Conservation (phyloP, 2,113 vertebrate species). For the Pelvicachromis taeniatus region DNA sequence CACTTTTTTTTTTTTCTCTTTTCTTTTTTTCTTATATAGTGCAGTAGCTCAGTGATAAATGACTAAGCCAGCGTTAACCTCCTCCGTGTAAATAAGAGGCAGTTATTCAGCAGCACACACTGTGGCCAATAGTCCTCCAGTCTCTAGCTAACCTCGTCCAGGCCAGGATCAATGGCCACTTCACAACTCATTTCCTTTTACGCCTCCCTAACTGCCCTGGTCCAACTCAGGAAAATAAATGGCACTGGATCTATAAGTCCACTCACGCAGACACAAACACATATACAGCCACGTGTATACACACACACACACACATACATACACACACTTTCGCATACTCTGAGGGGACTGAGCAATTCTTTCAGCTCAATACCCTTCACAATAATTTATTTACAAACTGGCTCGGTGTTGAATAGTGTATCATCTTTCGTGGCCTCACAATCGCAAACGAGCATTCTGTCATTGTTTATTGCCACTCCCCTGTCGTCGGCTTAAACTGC, state of each 20-base stretch:
- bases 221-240: slow-evolving; percentile 72
- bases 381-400: slow-evolving; percentile 61
- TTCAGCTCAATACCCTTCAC: slow-evolving; percentile 57
- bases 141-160: slow-evolving; percentile 34
- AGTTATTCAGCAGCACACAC: slow-evolving; percentile 41
- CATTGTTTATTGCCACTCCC: slow-evolving; percentile 72
- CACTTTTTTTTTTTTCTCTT: not conserved
- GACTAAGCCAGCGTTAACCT: slow-evolving; percentile 45
- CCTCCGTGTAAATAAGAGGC: slow-evolving; percentile 62
- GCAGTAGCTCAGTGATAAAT: slow-evolving; percentile 48
- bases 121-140: slow-evolving; percentile 39
- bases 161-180: slow-evolving; percentile 77
- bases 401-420: slow-evolving; percentile 31
- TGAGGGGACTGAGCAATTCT: slow-evolving; percentile 37
- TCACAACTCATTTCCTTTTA: slow-evolving; percentile 80
- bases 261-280: slow-evolving; percentile 52
- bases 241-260: slow-evolving; percentile 71
- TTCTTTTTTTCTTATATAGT: not conserved
- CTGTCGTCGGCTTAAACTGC: slow-evolving; percentile 58
- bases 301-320: not conserved
- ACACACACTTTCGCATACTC: not conserved
- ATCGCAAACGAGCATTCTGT: slow-evolving; percentile 66
- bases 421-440: slow-evolving; percentile 51
- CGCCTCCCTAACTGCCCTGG: slow-evolving; percentile 72
- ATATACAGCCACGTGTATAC: not conserved